Evolutionary conservation across 2,888 invertebrate genomes (phyloP), one percentile per base, ranked within the genome.

Genomic region (Callimorpha dominula): DNA sequence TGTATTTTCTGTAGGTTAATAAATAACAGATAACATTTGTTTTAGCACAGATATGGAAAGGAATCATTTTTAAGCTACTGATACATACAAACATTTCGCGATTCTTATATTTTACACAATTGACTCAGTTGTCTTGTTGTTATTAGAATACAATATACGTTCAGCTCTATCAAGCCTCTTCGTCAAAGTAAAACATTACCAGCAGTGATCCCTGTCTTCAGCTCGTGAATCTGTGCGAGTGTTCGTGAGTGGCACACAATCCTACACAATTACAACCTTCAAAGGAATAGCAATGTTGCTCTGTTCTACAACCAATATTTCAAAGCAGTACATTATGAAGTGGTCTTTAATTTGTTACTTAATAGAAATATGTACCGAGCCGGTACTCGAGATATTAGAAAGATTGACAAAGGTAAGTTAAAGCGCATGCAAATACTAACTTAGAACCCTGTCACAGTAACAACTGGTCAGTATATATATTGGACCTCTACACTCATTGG

Each of bases 391-490:
- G n/a, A 70, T n/a, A 65, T 9, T 64, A 52, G 70, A 42, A 52
- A 70, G 70, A 17, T 63, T 63, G 66, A 67, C 71, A 71, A 71
- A 64, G 67, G 42, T 50, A 20, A 54, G 0, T 9, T 65, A 72
- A 74, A 78, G 64, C 72, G 57, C 64, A 54, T 70, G 71, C 74
- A 43, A 62, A 12, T n/a, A 11, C 73, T 69, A 65, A 72, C 62
- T 65, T 52, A 70, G 65, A 83, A 81, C 81, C 82, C 84, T 83
- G 81, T 74, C 69, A 65, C 72, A 75, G n/a, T 81, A 73, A 74
- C 69, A 64, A 79, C 63, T 81, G 84, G 81, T 81, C 84, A 64
- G 17, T 68, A 7, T 49, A 49, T 68, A 7, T 49, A 49, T 81
- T 81, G 78, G 80, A 74, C 80, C 75, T 78, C 84, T 54, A 65